A percentile compares a stretch with the other conserved stretches of the same genome.
phyloP scores from a whole-genome alignment of 2,797 vertebrate species.

The Caiman crocodilus region DNA sequence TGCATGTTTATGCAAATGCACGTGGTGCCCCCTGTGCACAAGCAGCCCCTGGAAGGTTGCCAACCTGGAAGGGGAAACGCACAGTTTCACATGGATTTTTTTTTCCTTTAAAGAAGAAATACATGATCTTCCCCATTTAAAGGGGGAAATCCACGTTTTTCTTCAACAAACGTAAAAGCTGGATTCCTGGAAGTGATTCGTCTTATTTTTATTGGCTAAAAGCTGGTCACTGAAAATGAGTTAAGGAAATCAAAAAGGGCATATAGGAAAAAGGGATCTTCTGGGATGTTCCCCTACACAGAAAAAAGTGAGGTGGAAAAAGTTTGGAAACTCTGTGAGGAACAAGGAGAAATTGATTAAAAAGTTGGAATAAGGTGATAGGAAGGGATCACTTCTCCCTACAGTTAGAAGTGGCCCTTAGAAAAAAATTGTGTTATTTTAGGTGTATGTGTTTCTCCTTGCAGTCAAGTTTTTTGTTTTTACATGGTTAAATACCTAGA shows the following conservation, averaged over 20 bases:
- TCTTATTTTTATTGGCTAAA: neutral
- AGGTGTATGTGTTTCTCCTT: neutral
- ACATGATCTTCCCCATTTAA: too few species aligned
- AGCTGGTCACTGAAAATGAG: neutral
- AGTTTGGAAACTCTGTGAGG: neutral
- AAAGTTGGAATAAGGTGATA: neutral
- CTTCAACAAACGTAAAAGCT: too few species aligned
- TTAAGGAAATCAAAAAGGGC: neutral
- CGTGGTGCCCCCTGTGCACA: too few species aligned
- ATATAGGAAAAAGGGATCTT: neutral
- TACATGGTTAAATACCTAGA: too few species aligned
- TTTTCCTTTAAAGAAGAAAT: too few species aligned
- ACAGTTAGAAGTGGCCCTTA: neutral
- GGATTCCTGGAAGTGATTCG: neutral
- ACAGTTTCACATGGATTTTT: too few species aligned
- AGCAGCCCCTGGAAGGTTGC: too few species aligned
- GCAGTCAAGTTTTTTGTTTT: too few species aligned
- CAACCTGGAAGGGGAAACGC: too few species aligned
- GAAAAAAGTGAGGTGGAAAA: neutral
- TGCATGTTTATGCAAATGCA: too few species aligned
- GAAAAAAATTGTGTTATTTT: neutral
- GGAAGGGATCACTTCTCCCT: neutral
- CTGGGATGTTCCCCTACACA: neutral
- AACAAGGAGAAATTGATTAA: neutral
- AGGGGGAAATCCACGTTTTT: too few species aligned